phyloP scores from a whole-genome alignment of 2,797 vertebrate species.

The Eulemur coronatus region DNA sequence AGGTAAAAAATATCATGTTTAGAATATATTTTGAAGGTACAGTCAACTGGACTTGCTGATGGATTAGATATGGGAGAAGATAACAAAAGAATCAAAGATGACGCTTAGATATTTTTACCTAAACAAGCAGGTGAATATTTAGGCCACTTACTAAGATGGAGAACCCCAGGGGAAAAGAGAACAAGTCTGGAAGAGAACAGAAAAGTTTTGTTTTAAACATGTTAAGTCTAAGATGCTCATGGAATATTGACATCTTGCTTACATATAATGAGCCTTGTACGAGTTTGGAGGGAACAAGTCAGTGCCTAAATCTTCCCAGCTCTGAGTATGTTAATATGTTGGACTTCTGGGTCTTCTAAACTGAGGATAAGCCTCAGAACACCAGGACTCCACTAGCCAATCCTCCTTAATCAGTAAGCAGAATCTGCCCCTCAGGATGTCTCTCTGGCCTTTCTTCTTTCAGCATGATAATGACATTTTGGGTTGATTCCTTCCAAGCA shows the following conservation, averaged over 20 bases:
- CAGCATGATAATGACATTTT: not conserved
- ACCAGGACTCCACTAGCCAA: not conserved
- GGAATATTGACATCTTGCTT: not conserved
- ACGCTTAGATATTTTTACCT: not conserved
- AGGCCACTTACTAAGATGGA: not conserved
- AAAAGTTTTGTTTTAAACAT: not conserved
- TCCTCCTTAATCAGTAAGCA: not conserved
- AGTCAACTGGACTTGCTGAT: not conserved
- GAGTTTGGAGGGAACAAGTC: not conserved
- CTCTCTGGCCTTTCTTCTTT: not conserved
- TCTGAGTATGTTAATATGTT: not conserved
- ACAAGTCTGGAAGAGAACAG: not conserved
- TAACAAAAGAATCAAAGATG: conserved; percentile 1
- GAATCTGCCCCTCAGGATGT: not conserved
- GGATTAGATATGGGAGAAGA: not conserved
- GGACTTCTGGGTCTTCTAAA: not conserved
- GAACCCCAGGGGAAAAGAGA: not conserved
- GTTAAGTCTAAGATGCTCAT: not conserved
- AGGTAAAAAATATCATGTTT: not conserved
- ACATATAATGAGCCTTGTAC: not conserved
- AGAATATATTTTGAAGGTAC: not conserved
- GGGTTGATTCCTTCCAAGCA: not conserved
- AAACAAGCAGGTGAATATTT: not conserved
- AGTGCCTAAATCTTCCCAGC: not conserved
- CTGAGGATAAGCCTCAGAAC: not conserved